Percentiles rank a stretch among this genome's conserved stretches.
Evolutionary conservation across 2,113 vertebrate genomes (phyloP).

Genomic region (Ageneiosus marmoratus): DNA sequence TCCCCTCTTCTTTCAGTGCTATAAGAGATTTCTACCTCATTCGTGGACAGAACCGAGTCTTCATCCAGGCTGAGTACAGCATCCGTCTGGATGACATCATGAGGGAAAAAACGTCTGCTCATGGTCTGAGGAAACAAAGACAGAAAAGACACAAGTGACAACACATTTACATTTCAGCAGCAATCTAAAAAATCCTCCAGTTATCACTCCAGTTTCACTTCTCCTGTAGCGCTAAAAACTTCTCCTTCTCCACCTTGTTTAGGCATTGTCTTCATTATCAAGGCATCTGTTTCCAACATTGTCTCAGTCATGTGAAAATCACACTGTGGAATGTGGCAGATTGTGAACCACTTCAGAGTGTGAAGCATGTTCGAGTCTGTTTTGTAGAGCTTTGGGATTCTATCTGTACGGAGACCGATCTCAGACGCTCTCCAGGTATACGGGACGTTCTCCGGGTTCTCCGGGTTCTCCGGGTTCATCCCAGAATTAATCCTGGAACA

Average conservation of each 20-base stretch:
- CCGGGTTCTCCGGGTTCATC: background rate
- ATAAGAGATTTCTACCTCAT: slow-evolving; percentile 70
- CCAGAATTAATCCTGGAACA: background rate
- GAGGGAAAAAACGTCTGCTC: slow-evolving; percentile 76
- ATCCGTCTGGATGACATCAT: slow-evolving; percentile 71
- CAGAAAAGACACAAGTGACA: background rate
- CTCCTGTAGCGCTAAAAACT: background rate
- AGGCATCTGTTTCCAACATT: slow-evolving; percentile 13
- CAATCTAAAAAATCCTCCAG: background rate
- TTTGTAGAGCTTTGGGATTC: background rate
- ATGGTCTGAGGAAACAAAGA: slow-evolving; percentile 66
- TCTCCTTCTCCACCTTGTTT: background rate
- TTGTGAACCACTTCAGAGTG: background rate
- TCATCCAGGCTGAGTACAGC: slow-evolving; percentile 79
- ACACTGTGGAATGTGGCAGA: slow-evolving; percentile 2
- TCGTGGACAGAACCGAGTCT: slow-evolving; percentile 79
- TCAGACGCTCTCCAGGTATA: no score
- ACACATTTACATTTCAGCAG: background rate
- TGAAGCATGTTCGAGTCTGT: background rate
- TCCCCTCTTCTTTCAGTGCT: background rate
- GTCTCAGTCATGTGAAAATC: slow-evolving; percentile 29
- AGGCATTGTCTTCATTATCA: slow-evolving; percentile 15
- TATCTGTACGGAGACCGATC: background rate
- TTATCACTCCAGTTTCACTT: slow-evolving; percentile 14
- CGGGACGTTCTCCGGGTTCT: background rate